These are phyloP conservation scores for Eulemur rubriventer DNA, from an alignment of 2,797 vertebrate genomes.

Conservation along the genomic window DNA sequence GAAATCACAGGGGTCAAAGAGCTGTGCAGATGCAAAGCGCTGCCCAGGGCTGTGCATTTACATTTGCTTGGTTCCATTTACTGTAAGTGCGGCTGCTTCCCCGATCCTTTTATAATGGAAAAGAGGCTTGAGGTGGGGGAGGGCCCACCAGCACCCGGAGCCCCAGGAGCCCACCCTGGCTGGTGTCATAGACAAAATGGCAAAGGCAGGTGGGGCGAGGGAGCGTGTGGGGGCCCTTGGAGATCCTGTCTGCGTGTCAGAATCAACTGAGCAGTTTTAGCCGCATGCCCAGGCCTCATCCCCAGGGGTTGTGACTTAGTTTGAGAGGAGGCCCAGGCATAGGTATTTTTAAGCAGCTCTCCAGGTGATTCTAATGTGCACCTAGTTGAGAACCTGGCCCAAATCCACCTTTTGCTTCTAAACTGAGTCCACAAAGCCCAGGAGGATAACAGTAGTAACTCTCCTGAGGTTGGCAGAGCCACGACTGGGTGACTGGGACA, in stretches of 20 bases:
- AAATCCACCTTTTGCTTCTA: neutral
- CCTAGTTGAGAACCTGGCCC: no score
- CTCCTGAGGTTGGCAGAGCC: neutral
- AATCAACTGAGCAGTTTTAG: neutral
- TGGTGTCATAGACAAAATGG: neutral
- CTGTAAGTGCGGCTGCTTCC: neutral
- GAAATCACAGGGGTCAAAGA: neutral
- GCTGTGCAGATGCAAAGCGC: neutral
- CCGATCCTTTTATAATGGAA: neutral
- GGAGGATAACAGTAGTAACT: neutral
- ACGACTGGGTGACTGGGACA: neutral
- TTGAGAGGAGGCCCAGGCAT: rapidly evolving
- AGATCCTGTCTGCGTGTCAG: neutral
- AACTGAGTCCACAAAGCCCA: no score
- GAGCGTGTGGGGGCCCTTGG: neutral
- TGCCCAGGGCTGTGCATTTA: neutral
- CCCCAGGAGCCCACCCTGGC: neutral
- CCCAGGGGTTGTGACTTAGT: neutral
- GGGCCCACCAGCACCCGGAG: neutral
- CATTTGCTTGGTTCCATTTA: neutral
- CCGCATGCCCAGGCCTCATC: neutral
- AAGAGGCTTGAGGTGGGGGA: neutral
- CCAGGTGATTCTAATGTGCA: neutral
- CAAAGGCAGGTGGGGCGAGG: no score
- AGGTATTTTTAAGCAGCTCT: neutral